Conservation (phyloP, 2,113 vertebrate genomes). For the Tachysurus vachellii region DNA sequence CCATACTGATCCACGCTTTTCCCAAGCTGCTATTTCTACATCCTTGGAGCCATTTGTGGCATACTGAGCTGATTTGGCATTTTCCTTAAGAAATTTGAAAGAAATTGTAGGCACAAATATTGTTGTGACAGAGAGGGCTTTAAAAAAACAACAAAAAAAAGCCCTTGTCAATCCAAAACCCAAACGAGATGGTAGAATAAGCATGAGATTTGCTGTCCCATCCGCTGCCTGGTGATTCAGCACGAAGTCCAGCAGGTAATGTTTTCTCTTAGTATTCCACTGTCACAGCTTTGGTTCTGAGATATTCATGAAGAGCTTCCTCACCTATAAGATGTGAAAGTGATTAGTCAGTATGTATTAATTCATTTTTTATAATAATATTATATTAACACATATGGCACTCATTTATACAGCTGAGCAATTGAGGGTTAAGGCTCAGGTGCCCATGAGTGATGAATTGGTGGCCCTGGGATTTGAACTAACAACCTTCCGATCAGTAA, state of each 20-base stretch:
- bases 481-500: no score
- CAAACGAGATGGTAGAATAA: slow-evolving; percentile 24
- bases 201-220: slow-evolving; percentile 3
- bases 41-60: not conserved
- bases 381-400: no score
- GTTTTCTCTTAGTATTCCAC: slow-evolving; percentile 82
- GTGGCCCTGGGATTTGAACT: no score
- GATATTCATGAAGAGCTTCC: slow-evolving; percentile 93
- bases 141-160: not conserved
- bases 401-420: no score
- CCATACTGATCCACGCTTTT: not conserved
- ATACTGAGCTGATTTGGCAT: slow-evolving; percentile 14
- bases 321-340: slow-evolving; percentile 74
- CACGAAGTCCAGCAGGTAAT: slow-evolving; percentile 33
- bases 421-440: no score
- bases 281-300: slow-evolving; percentile 93
- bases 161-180: slow-evolving; percentile 31
- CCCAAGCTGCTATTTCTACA: not conserved
- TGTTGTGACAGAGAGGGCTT: slow-evolving; percentile 33
- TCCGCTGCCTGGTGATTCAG: not conserved
- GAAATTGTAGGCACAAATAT: slow-evolving; percentile 58
- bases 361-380: not conserved
- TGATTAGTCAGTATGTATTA: not conserved
- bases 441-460: no score
- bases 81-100: slow-evolving; percentile 33